phyloP scores from a whole-genome alignment of 2,113 vertebrate genomes.

The Thunnus maccoyii region DNA sequence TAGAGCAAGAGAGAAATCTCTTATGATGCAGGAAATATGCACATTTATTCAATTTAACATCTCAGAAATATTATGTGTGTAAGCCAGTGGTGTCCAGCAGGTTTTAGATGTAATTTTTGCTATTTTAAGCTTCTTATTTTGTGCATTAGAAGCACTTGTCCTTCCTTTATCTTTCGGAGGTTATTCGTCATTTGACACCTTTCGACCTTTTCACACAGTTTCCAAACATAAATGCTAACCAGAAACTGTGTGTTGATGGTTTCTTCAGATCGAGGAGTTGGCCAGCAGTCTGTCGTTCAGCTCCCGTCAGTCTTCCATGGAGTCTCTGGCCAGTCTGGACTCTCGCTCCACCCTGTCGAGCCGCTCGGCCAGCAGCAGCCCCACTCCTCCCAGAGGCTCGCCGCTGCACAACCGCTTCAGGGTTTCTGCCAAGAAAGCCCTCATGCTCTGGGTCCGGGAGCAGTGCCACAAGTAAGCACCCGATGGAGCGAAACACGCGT shows the following conservation, averaged over 20 bases:
- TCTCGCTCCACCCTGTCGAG: constrained; percentile 85
- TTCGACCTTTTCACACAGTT: background rate
- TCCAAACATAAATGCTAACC: background rate
- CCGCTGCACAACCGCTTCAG: constrained; percentile 89
- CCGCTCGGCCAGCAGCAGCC: constrained; percentile 85
- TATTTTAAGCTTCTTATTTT: no score
- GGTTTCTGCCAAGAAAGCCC: constrained; percentile 93
- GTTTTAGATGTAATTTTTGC: background rate
- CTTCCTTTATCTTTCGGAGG: background rate
- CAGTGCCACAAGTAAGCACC: constrained; percentile 89
- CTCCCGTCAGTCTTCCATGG: constrained; percentile 87
- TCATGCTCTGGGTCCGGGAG: constrained; percentile 94
- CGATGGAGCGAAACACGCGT: background rate
- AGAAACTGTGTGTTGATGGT: background rate
- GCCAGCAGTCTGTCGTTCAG: constrained; percentile 88
- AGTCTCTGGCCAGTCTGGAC: constrained; percentile 80
- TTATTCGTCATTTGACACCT: background rate
- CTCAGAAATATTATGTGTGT: background rate
- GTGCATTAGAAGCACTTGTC: background rate
- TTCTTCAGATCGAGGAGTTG: constrained; percentile 91
- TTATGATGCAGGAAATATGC: background rate
- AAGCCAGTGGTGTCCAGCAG: background rate
- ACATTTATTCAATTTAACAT: background rate
- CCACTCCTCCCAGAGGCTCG: constrained; percentile 81
- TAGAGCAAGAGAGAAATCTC: background rate